phyloP scores from a whole-genome alignment of 2,113 vertebrate genomes.

The Scatophagus argus region DNA sequence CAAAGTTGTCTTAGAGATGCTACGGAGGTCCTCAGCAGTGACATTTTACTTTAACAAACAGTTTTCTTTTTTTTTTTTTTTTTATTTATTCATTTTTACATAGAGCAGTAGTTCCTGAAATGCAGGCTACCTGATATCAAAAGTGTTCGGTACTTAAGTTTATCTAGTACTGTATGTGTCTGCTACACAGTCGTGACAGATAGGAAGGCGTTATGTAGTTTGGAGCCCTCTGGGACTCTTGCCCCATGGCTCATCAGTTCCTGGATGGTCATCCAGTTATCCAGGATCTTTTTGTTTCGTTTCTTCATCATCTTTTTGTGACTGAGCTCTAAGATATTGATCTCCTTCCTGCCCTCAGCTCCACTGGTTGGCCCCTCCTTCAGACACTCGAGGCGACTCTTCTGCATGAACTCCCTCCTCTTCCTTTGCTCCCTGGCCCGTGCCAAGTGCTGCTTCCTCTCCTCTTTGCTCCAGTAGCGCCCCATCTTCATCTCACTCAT shows the following conservation, averaged over 20 bases:
- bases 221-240: slow-evolving; percentile 92
- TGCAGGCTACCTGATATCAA: slow-evolving; percentile 28
- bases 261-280: slow-evolving; percentile 99
- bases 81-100: no score
- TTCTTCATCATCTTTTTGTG: slow-evolving; percentile 99
- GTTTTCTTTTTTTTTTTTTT: slow-evolving; percentile 9
- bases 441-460: slow-evolving; percentile 95
- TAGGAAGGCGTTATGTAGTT: slow-evolving; percentile 95
- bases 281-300: slow-evolving; percentile 97
- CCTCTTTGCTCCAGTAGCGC: slow-evolving; percentile 98
- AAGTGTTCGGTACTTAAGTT: slow-evolving; percentile 4
- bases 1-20: slow-evolving; percentile 41
- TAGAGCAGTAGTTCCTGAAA: slow-evolving; percentile 39
- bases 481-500: slow-evolving; percentile 99
- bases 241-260: slow-evolving; percentile 98
- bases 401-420: slow-evolving; percentile 95
- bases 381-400: slow-evolving; percentile 92
- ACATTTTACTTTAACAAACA: slow-evolving; percentile 3
- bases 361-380: slow-evolving; percentile 88
- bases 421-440: slow-evolving; percentile 93
- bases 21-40: slow-evolving; percentile 53
- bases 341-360: slow-evolving; percentile 89
- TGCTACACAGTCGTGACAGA: slow-evolving; percentile 96
- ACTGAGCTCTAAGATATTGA: slow-evolving; percentile 96
- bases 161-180: slow-evolving; percentile 19